phyloP scores from a whole-genome alignment of 2,888 invertebrate genomes.

The Eucera pruinosa region DNA sequence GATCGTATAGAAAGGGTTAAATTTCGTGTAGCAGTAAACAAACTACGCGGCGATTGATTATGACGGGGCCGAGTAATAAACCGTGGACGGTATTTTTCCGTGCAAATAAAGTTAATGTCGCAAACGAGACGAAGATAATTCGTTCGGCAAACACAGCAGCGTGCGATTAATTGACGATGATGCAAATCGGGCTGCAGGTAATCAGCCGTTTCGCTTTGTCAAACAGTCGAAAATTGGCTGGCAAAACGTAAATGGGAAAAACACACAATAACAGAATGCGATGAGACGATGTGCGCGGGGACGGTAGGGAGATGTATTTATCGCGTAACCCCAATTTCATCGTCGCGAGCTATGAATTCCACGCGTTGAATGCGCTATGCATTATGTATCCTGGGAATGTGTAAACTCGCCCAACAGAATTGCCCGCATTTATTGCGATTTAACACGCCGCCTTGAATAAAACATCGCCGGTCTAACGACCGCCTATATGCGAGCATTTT shows the following conservation, averaged over 20 bases:
- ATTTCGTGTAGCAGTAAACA: no score
- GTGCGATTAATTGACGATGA: slow-evolving; percentile 17
- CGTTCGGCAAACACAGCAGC: not conserved
- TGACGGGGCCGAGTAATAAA: no score
- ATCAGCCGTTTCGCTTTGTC: slow-evolving; percentile 23
- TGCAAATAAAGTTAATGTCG: no score
- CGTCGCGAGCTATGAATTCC: slow-evolving; percentile 54
- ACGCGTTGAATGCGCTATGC: slow-evolving; percentile 41
- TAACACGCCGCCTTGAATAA: slow-evolving; percentile 49
- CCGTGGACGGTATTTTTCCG: no score
- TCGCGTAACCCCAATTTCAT: slow-evolving; percentile 51
- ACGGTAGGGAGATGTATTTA: slow-evolving; percentile 37
- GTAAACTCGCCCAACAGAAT: slow-evolving; percentile 53
- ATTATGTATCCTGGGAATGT: slow-evolving; percentile 59
- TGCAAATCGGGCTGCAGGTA: slow-evolving; percentile 8
- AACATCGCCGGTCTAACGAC: slow-evolving; percentile 50
- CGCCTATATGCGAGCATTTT: slow-evolving; percentile 12
- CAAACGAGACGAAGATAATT: not conserved
- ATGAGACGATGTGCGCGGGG: not conserved
- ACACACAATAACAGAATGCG: slow-evolving; percentile 9
- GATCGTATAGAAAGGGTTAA: no score
- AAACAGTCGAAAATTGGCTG: slow-evolving; percentile 16
- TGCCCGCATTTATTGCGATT: slow-evolving; percentile 53
- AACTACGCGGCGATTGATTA: no score
- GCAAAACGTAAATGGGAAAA: slow-evolving; percentile 27